Evolutionary conservation across 2,888 invertebrate species (phyloP), one percentile per base, ranked within the genome.

Genomic region (Aplocera efformata): DNA sequence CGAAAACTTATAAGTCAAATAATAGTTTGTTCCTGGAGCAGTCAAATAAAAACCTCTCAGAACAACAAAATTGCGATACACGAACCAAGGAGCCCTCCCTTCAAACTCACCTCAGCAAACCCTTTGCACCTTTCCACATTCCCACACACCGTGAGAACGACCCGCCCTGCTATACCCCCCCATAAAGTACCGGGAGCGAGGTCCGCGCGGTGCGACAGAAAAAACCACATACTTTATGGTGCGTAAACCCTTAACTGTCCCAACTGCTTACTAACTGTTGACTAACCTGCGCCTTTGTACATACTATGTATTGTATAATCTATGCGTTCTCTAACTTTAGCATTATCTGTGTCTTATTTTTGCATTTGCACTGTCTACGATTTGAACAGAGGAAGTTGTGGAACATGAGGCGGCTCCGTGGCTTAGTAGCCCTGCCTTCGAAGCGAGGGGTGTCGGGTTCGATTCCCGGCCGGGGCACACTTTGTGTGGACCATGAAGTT

Each of bases 141-240:
- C 88, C 83, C 86, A 86, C 84, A 86, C 79, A 77, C 62, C 85
- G 85, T 84, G 86, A 73, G 86, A 84, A 85, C 63, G 45, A 32
- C 57, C 63, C 70, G 72, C 77, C 69, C 75, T 72, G 54, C n/a
- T n/a, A n/a, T n/a, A n/a, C n/a, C n/a, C n/a, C 63, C 46, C 57
- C 65, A 80, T 76, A 66, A 85, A 86, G 77, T 66, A 76, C 73
- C 56, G 55, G 58, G 65, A 72, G 71, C n/a, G 49, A 56, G 53
- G 50, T 56, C 55, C 61, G 59, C 32, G 24, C 36, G 36, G 37
- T 33, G 20, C 42, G 30, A 25, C 20, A 45, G 58, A 67, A 78
- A 76, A 76, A 81, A 73, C 56, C 32, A 11, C 39, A 42, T 44
- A 71, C 80, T 77, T 75, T 49, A 59, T 72, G 57, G 62, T n/a